These are phyloP conservation scores for Atethmia centrago DNA, from an alignment of 2,888 invertebrate genomes.

Conservation along the genomic window DNA sequence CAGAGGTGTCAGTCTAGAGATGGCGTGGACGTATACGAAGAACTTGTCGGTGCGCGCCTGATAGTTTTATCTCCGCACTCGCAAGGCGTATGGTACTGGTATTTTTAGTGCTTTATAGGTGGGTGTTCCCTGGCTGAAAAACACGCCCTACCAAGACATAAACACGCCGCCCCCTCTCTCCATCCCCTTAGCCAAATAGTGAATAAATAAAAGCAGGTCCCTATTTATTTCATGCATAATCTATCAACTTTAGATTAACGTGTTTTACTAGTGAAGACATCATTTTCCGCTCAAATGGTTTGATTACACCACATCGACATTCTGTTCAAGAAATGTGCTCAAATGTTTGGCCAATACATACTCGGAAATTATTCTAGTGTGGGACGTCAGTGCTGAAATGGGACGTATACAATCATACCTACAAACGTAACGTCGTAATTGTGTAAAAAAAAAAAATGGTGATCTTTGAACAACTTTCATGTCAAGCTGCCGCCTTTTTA, in stretches of 20 bases:
- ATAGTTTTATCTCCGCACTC: too few relatives aligned
- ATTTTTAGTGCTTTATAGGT: too few relatives aligned
- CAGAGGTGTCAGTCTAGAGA: too few relatives aligned
- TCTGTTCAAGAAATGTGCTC: slow-evolving; percentile 34
- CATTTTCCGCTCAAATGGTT: slow-evolving; percentile 58
- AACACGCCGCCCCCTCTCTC: too few relatives aligned
- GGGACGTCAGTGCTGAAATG: neutral
- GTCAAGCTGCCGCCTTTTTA: too few relatives aligned
- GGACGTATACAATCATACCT: slow-evolving; percentile 7
- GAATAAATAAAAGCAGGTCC: neutral
- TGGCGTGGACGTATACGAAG: too few relatives aligned
- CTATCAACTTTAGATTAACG: slow-evolving; percentile 27
- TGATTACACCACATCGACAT: slow-evolving; percentile 46
- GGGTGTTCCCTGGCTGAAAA: too few relatives aligned
- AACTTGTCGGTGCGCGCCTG: too few relatives aligned
- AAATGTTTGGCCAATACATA: slow-evolving; percentile 29
- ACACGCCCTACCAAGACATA: too few relatives aligned
- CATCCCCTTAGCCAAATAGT: neutral
- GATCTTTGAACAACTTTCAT: neutral
- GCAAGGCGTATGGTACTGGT: too few relatives aligned
- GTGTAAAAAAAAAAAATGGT: neutral
- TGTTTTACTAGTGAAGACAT: slow-evolving; percentile 35
- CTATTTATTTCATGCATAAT: slow-evolving; percentile 25
- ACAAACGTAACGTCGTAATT: neutral
- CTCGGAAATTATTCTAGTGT: slow-evolving; percentile 37